Base-by-base conservation (phyloP, 2,113 vertebrate genomes). In the Corapipo altera region DNA sequence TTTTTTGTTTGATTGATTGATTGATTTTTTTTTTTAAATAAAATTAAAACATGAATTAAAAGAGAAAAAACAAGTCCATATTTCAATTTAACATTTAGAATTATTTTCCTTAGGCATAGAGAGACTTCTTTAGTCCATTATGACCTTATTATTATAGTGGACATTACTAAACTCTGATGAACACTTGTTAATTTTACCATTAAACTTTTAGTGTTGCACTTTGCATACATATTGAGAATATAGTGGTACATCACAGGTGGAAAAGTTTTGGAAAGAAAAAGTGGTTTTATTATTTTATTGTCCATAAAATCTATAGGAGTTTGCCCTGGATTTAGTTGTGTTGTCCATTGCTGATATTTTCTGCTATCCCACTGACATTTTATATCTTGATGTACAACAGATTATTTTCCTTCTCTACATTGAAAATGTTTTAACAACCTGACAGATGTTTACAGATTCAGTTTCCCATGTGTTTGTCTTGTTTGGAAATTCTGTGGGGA, bases 61-160 rank as follows among this genome's bases (percentile, higher is more conserved):
- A 30, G 59, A 12, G 15, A 17, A 27, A 14, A 8, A 32, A 51
- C 39, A 6, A 2, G 1, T 1, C 4, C 8, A 2, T 41, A 17
- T 78, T 82, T 66, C 35, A 81, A 14, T 41, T 59, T 43, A 69
- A 51, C 7, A 15, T 64, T 51, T 88, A 46, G 22, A 57, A 23
- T 82, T 64, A 11, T 37, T 75, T 49, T 41, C 11, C 6, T 15
- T 44, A 23, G 8, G 6, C 59, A 70, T 74, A 32, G 8, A 17
- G 11, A 32, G 26, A 32, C 11, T 78, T 55, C 17, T 41, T 79
- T 26, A 35, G n/a, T 32, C 35, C 2, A n/a, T 81, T 54, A 3
- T 18, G 23, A 4, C 18, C 4, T n/a, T 72, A 32, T 32, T 16
- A 5, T 58, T 57, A 22, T 30, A 17, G 39, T 88, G 8, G 28